Conservation (phyloP, 2,113 vertebrate genomes). For the Neogobius melanostomus region DNA sequence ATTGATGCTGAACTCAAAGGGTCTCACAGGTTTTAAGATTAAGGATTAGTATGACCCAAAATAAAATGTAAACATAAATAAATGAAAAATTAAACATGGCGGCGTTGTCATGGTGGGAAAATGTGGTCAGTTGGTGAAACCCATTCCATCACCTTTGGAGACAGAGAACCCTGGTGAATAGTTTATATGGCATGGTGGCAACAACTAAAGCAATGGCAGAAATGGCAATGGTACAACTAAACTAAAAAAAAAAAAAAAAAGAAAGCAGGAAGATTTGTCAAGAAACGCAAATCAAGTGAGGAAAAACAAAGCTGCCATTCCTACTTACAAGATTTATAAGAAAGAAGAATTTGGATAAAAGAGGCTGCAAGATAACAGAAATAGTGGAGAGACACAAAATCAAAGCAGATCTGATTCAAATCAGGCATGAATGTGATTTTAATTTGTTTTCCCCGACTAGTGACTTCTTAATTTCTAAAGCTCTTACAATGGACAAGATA, state of each 20-base stretch:
- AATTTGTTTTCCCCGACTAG: slow-evolving; percentile 54
- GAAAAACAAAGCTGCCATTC: slow-evolving; percentile 85
- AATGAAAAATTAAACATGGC: slow-evolving; percentile 72
- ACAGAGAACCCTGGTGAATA: slow-evolving; percentile 69
- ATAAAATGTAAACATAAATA: slow-evolving; percentile 78
- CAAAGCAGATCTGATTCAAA: slow-evolving; percentile 97
- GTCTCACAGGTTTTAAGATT: slow-evolving; percentile 45
- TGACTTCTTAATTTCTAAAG: slow-evolving; percentile 53
- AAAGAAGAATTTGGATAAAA: slow-evolving; percentile 99
- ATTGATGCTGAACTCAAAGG: slow-evolving; percentile 61
- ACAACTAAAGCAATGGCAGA: slow-evolving; percentile 65
- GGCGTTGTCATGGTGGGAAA: slow-evolving; percentile 83
- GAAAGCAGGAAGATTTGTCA: slow-evolving; percentile 76
- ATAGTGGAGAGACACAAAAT: slow-evolving; percentile 98
- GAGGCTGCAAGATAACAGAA: slow-evolving; percentile 99
- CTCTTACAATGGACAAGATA: slow-evolving; percentile 64
- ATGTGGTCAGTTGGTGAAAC: slow-evolving; percentile 87
- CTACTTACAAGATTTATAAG: slow-evolving; percentile 99
- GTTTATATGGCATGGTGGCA: slow-evolving; percentile 57
- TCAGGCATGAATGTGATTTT: slow-evolving; percentile 57
- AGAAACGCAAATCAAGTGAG: slow-evolving; percentile 89
- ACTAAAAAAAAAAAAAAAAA: slow-evolving; percentile 41
- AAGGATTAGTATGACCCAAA: slow-evolving; percentile 78
- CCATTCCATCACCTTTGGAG: slow-evolving; percentile 87
- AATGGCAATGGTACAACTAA: slow-evolving; percentile 78